Evolutionary conservation across 2,888 invertebrate species (phyloP).

Genomic region (Pemphredon lugubris): DNA sequence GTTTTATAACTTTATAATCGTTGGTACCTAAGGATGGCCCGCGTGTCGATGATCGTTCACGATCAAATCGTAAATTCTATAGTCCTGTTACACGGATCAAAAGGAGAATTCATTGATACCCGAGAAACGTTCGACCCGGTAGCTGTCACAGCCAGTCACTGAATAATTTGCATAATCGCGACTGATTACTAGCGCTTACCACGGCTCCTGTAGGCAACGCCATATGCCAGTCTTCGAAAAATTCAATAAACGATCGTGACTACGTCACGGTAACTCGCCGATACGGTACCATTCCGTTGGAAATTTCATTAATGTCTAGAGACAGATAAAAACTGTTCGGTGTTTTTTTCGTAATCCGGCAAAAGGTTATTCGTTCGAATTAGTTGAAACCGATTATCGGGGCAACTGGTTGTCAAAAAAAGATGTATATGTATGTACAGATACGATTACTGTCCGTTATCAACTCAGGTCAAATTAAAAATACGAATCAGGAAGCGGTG

Average conservation of each 20-base stretch:
- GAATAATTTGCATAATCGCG: constrained; percentile 70
- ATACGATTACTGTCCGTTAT: neutral
- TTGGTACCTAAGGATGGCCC: neutral
- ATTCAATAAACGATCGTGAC: constrained; percentile 22
- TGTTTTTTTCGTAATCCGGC: too few species aligned
- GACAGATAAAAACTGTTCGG: neutral
- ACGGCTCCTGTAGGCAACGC: constrained; percentile 34
- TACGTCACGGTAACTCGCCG: neutral
- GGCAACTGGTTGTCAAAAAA: neutral
- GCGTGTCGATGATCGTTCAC: neutral
- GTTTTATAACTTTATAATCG: too few species aligned
- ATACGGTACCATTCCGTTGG: neutral
- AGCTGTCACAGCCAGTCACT: constrained; percentile 66
- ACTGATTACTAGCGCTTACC: constrained; percentile 61
- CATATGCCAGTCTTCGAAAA: constrained; percentile 43
- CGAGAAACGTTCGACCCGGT: constrained; percentile 60
- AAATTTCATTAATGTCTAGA: neutral
- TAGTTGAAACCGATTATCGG: neutral
- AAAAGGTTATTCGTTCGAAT: neutral
- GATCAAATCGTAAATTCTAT: constrained; percentile 11
- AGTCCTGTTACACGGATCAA: constrained; percentile 22
- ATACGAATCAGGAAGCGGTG: constrained; percentile 53
- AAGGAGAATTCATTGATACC: constrained; percentile 49
- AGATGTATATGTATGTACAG: neutral
- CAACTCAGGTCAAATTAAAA: constrained; percentile 33